phyloP scores from a whole-genome alignment of 2,113 vertebrate species.

The Synodontis membranacea region DNA sequence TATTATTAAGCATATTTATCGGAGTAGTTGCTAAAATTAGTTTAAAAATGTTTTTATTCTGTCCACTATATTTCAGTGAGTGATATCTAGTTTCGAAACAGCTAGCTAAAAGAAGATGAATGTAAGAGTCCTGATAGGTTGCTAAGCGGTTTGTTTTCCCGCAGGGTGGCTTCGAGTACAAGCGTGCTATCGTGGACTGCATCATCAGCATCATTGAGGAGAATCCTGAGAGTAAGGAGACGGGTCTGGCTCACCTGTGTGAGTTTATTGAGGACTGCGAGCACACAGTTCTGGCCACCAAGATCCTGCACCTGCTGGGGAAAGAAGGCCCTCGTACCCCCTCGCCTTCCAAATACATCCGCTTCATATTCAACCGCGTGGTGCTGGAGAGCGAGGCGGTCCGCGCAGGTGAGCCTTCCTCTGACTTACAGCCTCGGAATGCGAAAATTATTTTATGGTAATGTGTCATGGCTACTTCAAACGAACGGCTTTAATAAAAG shows the following conservation, averaged over 20 bases:
- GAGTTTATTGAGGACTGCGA: constrained; percentile 99
- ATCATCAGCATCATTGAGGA: constrained; percentile 97
- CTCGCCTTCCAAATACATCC: constrained; percentile 93
- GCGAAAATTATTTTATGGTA: background rate
- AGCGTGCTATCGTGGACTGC: constrained; percentile 96
- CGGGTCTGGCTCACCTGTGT: constrained; percentile 92
- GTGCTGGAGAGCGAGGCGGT: constrained; percentile 97
- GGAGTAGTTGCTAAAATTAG: background rate
- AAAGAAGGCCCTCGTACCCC: constrained; percentile 92
- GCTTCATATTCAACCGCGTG: constrained; percentile 98
- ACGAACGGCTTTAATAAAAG: background rate
- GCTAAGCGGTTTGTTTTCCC: background rate
- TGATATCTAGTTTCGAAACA: background rate
- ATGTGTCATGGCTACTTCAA: background rate
- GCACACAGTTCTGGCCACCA: constrained; percentile 94
- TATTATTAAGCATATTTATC: background rate
- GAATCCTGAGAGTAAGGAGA: constrained; percentile 94
- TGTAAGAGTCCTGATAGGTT: background rate
- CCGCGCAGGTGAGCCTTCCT: constrained; percentile 80
- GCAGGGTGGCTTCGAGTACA: constrained; percentile 98
- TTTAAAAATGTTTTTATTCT: background rate
- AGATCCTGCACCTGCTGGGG: constrained; percentile 94
- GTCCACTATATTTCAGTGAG: too few relatives aligned
- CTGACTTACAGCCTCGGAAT: background rate
- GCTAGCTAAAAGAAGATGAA: background rate